Percentiles rank a stretch among this genome's conserved stretches.
phyloP scores from a whole-genome alignment of 2,888 invertebrate genomes.

The Ophioninae sp. region DNA sequence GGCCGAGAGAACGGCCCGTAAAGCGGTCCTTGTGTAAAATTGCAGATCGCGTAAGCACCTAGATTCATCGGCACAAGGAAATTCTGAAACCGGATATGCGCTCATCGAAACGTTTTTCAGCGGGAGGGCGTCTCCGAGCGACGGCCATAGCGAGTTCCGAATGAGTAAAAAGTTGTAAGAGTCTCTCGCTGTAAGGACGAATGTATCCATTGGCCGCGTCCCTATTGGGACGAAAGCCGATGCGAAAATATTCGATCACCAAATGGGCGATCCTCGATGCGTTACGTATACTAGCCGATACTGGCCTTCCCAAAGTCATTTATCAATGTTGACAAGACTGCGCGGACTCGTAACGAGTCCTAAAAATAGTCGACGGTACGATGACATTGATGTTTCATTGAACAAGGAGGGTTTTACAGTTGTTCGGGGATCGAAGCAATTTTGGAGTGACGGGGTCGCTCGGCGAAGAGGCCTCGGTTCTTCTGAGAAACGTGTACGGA shows the following conservation, averaged over 20 bases:
- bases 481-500: neutral
- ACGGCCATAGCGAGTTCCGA: conserved; percentile 10
- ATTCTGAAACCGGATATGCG: conserved; percentile 48
- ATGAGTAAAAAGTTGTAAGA: neutral
- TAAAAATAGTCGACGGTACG: neutral
- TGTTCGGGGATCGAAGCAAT: too few species aligned
- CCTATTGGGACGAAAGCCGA: conserved; percentile 12
- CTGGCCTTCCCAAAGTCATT: conserved; percentile 1
- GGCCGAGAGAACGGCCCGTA: conserved; percentile 54
- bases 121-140: neutral
- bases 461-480: conserved; percentile 1
- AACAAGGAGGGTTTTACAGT: too few species aligned
- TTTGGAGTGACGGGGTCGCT: conserved; percentile 1
- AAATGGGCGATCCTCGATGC: conserved; percentile 14
- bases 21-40: conserved; percentile 31
- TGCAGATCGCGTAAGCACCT: conserved; percentile 44
- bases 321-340: neutral
- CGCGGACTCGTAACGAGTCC: neutral
- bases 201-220: neutral
- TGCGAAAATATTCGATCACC: conserved; percentile 1
- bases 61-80: conserved; percentile 21
- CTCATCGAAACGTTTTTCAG: conserved; percentile 26
- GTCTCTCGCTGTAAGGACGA: too few species aligned
- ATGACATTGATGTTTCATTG: conserved; percentile 36
- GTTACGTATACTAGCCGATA: neutral